Evolutionary conservation across 2,888 invertebrate species (phyloP).

Genomic region (Synergus umbraculus): DNA sequence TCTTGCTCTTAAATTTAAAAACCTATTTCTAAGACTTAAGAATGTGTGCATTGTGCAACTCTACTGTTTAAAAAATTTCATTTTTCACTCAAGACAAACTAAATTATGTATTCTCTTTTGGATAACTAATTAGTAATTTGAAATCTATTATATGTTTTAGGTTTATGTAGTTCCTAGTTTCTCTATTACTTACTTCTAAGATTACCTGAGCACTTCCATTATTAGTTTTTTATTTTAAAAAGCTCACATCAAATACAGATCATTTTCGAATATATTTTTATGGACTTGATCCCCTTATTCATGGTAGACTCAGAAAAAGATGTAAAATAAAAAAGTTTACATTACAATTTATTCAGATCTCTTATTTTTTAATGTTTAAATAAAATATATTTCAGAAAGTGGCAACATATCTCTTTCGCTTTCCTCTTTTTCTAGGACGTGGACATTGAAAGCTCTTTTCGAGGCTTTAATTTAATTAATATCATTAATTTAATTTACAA

Average conservation of each 20-base stretch:
- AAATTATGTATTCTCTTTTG: neutral
- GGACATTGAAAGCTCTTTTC: neutral
- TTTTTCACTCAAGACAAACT: neutral
- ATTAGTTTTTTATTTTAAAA: conserved; percentile 11
- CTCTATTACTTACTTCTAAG: neutral
- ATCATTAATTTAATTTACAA: neutral
- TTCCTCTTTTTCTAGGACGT: neutral
- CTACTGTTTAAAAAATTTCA: neutral
- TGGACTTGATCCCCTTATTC: neutral
- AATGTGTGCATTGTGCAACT: neutral
- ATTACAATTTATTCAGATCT: neutral
- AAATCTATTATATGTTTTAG: neutral
- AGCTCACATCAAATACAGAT: conserved; percentile 5
- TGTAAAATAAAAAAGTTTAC: neutral
- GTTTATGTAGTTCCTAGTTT: neutral
- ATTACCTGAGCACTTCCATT: conserved; percentile 23
- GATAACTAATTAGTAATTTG: neutral
- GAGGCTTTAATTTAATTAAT: neutral
- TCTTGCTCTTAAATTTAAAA: conserved; percentile 2
- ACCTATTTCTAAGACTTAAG: neutral
- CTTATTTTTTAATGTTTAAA: neutral
- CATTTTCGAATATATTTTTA: neutral
- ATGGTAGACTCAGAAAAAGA: neutral
- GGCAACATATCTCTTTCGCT: neutral
- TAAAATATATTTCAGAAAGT: conserved; percentile 6